Evolutionary conservation across 2,797 vertebrate species (phyloP), one percentile per base, ranked within the genome.

Genomic region (Pangasius mekongensis): DNA sequence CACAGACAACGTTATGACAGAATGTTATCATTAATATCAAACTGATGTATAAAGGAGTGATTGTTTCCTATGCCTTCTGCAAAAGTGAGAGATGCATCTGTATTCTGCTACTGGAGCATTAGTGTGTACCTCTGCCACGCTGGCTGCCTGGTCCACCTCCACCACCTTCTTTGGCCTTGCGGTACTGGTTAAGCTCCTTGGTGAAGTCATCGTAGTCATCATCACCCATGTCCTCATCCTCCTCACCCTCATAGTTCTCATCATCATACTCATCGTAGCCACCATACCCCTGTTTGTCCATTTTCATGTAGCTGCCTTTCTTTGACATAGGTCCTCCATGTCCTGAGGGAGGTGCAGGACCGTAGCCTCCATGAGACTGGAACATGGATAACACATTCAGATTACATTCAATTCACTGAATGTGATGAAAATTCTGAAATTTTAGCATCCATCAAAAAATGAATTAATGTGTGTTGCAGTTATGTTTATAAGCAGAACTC

Each of bases 131-230:
- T 93, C 98, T 96, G 0, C 95, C 96, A 0, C 97, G 96, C 0
- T 95, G 96, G 94, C 80, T 96, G 76, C 95, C 94, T 94, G 91
- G 83, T 94, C 97, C 0, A 60, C 97, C 1, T 95, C 97, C 0
- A 52, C 97, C 0, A 93, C 96, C 98, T 89, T 99, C 98, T 93
- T 99, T 99, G 56, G 97, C 96, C 20, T 97, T 96, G 87, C 98
- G 96, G 90, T 99, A 99, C 86, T 98, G 97, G 92, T 97, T 98
- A 30, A 99, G 95, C 93, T 99, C 98, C 91, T 98, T 99, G n/a
- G 97, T 83, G 54, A 98, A 99, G 93, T 99, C 98, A 0, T 97
- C 98, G 0, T 98, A 99, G 10, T 98, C 98, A 0, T 98, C 98
- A 0, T 98, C 97, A 0, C 82, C 96, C 89, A 97, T 88, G 0